phyloP scores from a whole-genome alignment of 2,113 vertebrate genomes.

The Spilogale gracilis region DNA sequence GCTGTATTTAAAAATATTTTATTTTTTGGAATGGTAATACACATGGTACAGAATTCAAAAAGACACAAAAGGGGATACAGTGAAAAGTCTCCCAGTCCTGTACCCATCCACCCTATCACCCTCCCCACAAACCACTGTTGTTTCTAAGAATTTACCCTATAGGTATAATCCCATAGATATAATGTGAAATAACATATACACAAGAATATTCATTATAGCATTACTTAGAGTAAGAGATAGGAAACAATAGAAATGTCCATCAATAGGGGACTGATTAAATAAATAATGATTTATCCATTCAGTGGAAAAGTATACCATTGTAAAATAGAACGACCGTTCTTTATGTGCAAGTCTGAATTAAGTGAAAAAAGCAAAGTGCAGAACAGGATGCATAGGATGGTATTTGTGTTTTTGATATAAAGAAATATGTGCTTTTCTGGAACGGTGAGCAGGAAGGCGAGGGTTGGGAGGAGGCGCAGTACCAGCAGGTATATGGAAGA shows the following conservation, averaged over 20 bases:
- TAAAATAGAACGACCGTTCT: neutral
- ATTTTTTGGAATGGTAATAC: constrained; percentile 72
- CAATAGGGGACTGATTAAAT: neutral
- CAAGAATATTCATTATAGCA: neutral
- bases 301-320: neutral
- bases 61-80: constrained; percentile 50
- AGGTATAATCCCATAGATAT: neutral
- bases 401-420: constrained; percentile 19
- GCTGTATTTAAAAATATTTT: constrained; percentile 79
- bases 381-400: neutral
- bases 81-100: constrained; percentile 43
- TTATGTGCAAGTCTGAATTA: neutral
- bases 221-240: constrained; percentile 44
- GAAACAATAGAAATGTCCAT: neutral
- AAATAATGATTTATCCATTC: constrained; percentile 44
- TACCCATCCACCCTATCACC: neutral
- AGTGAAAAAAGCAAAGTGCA: constrained; percentile 16
- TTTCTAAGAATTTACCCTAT: constrained; percentile 54
- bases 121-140: neutral
- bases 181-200: constrained; percentile 49
- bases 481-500: neutral
- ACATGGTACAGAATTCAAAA: constrained; percentile 63
- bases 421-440: neutral
- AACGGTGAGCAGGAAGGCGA: neutral
- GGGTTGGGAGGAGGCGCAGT: neutral